Percentiles rank a stretch among this genome's conserved stretches.
These are phyloP conservation scores for Elymnias hypermnestra DNA, from an alignment of 1,140 invertebrate genomes.

Conservation along the genomic window DNA sequence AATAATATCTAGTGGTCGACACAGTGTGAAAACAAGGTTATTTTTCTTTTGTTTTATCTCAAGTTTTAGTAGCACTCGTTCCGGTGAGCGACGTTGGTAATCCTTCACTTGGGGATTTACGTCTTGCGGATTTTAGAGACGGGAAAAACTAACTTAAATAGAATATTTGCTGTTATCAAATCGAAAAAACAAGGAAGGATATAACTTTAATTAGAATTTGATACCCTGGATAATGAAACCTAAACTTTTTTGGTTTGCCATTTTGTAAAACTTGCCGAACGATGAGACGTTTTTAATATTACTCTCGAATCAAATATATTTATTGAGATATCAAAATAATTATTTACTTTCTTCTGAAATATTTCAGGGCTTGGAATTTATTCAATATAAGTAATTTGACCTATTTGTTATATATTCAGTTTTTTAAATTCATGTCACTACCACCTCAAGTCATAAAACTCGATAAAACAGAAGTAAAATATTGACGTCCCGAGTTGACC, in stretches of 20 bases:
- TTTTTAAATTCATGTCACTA: not conserved
- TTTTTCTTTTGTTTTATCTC: slow-evolving; percentile 5
- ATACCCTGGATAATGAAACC: too few relatives aligned
- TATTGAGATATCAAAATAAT: too few relatives aligned
- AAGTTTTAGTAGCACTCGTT: not conserved
- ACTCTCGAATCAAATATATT: too few relatives aligned
- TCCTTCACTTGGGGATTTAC: slow-evolving; percentile 7
- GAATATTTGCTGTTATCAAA: slow-evolving; percentile 1
- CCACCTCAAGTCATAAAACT: not conserved
- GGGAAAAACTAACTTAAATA: not conserved
- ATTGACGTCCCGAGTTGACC: slow-evolving; percentile 4
- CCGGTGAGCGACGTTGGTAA: slow-evolving; percentile 2
- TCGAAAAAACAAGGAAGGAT: not conserved
- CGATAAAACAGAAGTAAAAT: slow-evolving; percentile 5
- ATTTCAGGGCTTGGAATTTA: too few relatives aligned
- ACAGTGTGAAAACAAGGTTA: not conserved
- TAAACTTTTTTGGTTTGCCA: too few relatives aligned
- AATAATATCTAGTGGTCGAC: not conserved
- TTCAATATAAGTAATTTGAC: too few relatives aligned
- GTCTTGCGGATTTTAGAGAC: slow-evolving; percentile 1
- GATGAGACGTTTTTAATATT: too few relatives aligned
- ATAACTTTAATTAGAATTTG: too few relatives aligned
- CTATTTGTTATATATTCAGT: too few relatives aligned
- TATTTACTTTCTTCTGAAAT: too few relatives aligned
- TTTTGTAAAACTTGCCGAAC: too few relatives aligned